A percentile compares a stretch with the other conserved stretches of the same genome.
These are phyloP conservation scores for Anguilla rostrata DNA, from an alignment of 2,113 vertebrate species.

Conservation along the genomic window DNA sequence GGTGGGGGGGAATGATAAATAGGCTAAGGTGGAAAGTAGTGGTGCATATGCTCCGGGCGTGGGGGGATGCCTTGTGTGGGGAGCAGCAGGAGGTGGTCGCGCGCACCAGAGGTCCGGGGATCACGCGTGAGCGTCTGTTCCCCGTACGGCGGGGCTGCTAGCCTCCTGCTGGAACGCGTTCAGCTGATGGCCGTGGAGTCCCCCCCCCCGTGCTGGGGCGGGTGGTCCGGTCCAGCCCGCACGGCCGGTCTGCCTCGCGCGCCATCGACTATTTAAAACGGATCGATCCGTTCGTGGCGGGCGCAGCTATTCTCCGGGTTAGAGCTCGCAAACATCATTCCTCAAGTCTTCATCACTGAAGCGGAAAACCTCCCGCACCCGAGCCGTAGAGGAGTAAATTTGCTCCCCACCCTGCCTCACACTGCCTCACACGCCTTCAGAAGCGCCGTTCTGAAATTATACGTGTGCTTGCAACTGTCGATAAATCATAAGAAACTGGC, in stretches of 20 bases:
- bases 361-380: background rate
- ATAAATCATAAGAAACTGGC: background rate
- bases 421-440: background rate
- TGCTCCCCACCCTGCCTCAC: background rate
- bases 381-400: background rate
- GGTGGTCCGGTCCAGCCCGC: background rate
- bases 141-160: background rate
- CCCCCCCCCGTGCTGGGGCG: background rate
- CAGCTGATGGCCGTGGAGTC: background rate
- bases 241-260: slow-evolving; percentile 17
- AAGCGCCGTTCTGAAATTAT: slow-evolving; percentile 3
- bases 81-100: background rate
- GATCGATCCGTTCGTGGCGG: slow-evolving; percentile 24
- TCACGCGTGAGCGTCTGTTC: background rate
- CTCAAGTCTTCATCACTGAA: slow-evolving; percentile 8
- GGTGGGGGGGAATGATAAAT: background rate
- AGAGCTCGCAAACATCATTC: background rate
- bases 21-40: no score
- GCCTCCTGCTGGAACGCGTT: background rate
- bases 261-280: slow-evolving; percentile 43
- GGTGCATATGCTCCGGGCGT: no score
- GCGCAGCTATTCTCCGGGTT: background rate
- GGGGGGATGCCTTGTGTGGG: no score
- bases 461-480: background rate
- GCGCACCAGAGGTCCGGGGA: no score